Conservation (phyloP, 2,113 vertebrate genomes). For the Triplophysa siluroides region DNA sequence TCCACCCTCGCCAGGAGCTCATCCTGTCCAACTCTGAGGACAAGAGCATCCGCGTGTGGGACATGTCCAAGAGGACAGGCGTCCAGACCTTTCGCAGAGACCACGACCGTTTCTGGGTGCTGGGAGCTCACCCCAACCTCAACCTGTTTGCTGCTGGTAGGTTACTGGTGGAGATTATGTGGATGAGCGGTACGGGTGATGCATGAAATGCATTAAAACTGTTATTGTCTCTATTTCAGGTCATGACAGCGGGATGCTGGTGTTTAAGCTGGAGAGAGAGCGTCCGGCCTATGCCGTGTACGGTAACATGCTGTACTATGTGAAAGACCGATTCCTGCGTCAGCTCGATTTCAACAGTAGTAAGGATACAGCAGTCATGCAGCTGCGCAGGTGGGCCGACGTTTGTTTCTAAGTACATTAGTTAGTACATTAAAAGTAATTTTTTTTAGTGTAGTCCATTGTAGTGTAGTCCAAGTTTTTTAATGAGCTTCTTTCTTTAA, state of each 20-base stretch:
- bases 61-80: slow-evolving; percentile 96
- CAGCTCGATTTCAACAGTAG: slow-evolving; percentile 96
- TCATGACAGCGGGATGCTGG: slow-evolving; percentile 95
- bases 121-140: slow-evolving; percentile 95
- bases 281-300: slow-evolving; percentile 92
- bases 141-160: slow-evolving; percentile 95
- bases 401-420: not conserved
- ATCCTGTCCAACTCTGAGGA: slow-evolving; percentile 98
- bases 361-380: slow-evolving; percentile 95
- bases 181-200: not conserved
- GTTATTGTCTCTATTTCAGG: slow-evolving; percentile 67
- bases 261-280: slow-evolving; percentile 95
- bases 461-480: too few species aligned
- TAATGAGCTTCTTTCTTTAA: not conserved
- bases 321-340: slow-evolving; percentile 92
- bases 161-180: not conserved
- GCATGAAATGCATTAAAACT: not conserved
- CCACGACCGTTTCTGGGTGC: slow-evolving; percentile 96
- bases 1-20: slow-evolving; percentile 94
- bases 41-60: slow-evolving; percentile 98
- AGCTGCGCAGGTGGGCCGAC: slow-evolving; percentile 83
- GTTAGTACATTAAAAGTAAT: too few species aligned
- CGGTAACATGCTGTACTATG: slow-evolving; percentile 88
- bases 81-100: slow-evolving; percentile 96
- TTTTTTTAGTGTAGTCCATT: not conserved